phyloP scores from a whole-genome alignment of 1,140 invertebrate species.

The Prorops nasuta region DNA sequence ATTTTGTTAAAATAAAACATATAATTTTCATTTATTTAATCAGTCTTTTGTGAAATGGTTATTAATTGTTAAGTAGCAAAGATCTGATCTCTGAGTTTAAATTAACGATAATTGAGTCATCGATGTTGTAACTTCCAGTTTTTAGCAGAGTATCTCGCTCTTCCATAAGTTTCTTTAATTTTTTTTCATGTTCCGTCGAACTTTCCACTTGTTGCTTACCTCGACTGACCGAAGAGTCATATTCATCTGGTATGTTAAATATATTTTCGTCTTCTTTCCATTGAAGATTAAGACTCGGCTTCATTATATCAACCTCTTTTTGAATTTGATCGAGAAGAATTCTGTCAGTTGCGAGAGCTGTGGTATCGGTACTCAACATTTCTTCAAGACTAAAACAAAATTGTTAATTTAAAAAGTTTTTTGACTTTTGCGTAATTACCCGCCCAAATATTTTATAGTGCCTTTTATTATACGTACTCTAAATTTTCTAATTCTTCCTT shows the following conservation, averaged over 20 bases:
- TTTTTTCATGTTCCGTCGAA: too few relatives aligned
- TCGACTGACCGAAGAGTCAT: too few relatives aligned
- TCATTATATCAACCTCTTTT: slow-evolving; percentile 41
- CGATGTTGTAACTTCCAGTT: slow-evolving; percentile 47
- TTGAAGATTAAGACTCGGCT: too few relatives aligned
- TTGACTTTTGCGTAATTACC: neutral
- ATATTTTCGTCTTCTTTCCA: too few relatives aligned
- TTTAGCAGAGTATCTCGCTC: slow-evolving; percentile 44
- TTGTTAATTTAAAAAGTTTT: neutral
- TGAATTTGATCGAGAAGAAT: slow-evolving; percentile 41
- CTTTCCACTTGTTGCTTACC: too few relatives aligned
- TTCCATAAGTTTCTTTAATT: slow-evolving; percentile 35
- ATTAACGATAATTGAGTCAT: slow-evolving; percentile 47
- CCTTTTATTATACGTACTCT: slow-evolving; percentile 33
- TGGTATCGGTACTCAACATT: slow-evolving; percentile 39
- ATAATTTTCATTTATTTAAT: too few relatives aligned
- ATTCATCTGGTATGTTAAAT: slow-evolving; percentile 24
- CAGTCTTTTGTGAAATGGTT: slow-evolving; percentile 15
- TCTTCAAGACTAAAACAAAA: slow-evolving; percentile 38
- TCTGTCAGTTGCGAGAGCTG: slow-evolving; percentile 42
- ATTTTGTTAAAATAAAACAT: too few relatives aligned
- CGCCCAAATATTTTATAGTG: neutral
- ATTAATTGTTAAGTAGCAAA: too few relatives aligned
- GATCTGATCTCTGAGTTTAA: slow-evolving; percentile 44
- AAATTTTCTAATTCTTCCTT: slow-evolving; percentile 51